phyloP scores from a whole-genome alignment of 2,888 invertebrate genomes.

The Erebia epiphron region DNA sequence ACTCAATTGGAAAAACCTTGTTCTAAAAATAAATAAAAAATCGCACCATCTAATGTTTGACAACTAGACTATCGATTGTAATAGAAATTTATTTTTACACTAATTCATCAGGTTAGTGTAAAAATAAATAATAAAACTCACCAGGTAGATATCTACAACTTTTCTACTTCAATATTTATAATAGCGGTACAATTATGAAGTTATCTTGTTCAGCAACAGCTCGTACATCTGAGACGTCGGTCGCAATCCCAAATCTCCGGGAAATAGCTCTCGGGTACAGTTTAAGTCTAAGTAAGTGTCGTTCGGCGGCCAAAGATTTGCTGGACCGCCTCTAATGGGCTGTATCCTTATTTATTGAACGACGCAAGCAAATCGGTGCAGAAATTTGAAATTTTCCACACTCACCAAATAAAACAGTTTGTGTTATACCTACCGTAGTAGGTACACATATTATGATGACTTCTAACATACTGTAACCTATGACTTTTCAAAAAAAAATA shows the following conservation, averaged over 20 bases:
- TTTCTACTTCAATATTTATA: neutral
- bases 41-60: no score
- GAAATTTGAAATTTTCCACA: conserved; percentile 65
- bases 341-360: conserved; percentile 82
- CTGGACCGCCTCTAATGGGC: conserved; percentile 82
- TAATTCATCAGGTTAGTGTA: no score
- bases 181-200: conserved; percentile 13
- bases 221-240: conserved; percentile 67
- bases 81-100: no score
- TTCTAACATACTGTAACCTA: neutral
- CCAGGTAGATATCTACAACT: no score
- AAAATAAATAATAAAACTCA: no score
- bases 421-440: neutral
- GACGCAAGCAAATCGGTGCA: conserved; percentile 61
- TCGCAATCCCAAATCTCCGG: conserved; percentile 77
- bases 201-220: conserved; percentile 34
- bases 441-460: no score
- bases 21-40: no score
- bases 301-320: conserved; percentile 81
- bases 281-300: conserved; percentile 83
- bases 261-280: conserved; percentile 76
- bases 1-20: no score
- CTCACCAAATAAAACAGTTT: conserved; percentile 33
- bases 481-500: neutral
- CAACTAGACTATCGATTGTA: no score